Conservation (phyloP, 2,113 vertebrate species). For the Gallinago paraguaiae region DNA sequence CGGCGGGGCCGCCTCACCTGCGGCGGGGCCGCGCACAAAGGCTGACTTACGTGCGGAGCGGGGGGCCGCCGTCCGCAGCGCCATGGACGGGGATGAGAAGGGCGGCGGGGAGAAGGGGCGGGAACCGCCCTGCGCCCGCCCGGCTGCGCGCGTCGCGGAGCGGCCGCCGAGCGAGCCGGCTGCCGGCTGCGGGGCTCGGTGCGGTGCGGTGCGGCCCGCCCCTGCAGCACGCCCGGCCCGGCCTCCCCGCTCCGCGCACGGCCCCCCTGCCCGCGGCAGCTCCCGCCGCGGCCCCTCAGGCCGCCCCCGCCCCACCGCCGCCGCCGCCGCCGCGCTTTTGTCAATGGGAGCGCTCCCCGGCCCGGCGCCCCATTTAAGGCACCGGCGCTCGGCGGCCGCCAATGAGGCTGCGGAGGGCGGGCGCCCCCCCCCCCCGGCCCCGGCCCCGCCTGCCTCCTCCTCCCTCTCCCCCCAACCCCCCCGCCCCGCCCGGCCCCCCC, state of each 20-base stretch:
- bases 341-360: background rate
- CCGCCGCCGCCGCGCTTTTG: background rate
- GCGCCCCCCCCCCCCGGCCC: background rate
- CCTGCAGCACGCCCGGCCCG: background rate
- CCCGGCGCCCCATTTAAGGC: conserved; percentile 33
- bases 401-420: conserved; percentile 71
- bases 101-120: background rate
- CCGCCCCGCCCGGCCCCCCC: background rate
- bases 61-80: conserved; percentile 49
- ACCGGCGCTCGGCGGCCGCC: conserved; percentile 71
- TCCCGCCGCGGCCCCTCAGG: background rate
- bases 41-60: conserved; percentile 60
- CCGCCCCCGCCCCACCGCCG: background rate
- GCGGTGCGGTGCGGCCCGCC: background rate
- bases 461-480: background rate
- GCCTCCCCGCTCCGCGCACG: background rate
- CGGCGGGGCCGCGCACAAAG: background rate
- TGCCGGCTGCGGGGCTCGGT: background rate
- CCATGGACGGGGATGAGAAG: background rate
- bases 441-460: no score
- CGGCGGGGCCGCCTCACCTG: background rate
- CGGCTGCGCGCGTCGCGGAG: background rate
- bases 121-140: background rate
- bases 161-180: background rate
- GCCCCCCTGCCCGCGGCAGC: no score